Evolutionary conservation across 2,797 vertebrate species (phyloP).

Genomic region (Sebastes nivosus): DNA sequence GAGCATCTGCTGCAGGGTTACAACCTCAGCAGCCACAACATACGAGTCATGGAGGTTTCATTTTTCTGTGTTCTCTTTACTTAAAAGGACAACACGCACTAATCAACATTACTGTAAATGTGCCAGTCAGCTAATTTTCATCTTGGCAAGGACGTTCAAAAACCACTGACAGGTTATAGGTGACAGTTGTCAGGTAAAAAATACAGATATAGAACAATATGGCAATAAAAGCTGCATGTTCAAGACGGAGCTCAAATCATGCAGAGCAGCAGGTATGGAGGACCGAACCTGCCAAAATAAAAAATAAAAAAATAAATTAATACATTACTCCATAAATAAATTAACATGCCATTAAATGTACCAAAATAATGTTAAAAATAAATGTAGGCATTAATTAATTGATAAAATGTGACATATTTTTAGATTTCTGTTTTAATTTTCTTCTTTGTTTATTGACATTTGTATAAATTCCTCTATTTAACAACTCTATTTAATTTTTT

Average conservation of each 20-base stretch:
- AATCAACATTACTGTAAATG: neutral
- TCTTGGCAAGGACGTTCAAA: neutral
- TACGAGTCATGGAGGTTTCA: neutral
- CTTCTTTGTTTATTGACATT: too few species aligned
- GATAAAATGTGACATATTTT: too few species aligned
- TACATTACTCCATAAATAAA: too few species aligned
- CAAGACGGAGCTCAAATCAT: neutral
- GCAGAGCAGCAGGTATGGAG: neutral
- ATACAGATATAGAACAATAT: neutral
- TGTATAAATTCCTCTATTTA: too few species aligned
- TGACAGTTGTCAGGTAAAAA: neutral
- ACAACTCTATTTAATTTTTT: too few species aligned
- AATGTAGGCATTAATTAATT: too few species aligned
- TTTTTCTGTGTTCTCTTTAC: neutral
- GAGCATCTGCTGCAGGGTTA: slow-evolving; percentile 43
- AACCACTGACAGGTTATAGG: neutral
- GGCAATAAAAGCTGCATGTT: neutral
- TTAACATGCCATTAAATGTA: too few species aligned
- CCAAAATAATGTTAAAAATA: too few species aligned
- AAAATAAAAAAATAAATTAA: too few species aligned
- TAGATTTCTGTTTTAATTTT: too few species aligned
- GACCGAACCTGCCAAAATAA: too few species aligned
- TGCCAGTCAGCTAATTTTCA: neutral
- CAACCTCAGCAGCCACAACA: slow-evolving; percentile 13
- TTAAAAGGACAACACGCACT: neutral